Base-by-base conservation (phyloP, 2,113 vertebrate species). In the Hyla sarda region DNA sequence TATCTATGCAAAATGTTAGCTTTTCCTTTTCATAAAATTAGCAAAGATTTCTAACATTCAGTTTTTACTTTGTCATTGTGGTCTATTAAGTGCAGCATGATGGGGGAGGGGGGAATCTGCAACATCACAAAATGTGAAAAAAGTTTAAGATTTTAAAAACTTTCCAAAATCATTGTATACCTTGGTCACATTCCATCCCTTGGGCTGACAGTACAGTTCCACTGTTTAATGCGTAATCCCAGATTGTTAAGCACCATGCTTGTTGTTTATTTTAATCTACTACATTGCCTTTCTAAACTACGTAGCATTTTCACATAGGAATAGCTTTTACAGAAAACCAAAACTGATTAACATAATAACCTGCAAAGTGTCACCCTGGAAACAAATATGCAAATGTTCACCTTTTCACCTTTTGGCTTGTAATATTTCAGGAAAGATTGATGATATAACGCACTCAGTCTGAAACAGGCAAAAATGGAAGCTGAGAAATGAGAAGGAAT, bases 321-420 rank as follows among this genome's bases (percentile, higher is more conserved):
- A 69, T 28, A 69, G 21, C 10, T 77, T 21, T 5, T 7, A 14
- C n/a, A 76, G 25, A 19, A 32, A 78, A 54, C 28, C 50, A 78
- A 28, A 30, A 78, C 47, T 74, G 23, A 74, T 74, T 74, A 74
- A n/a, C 30, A 34, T 54, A 54, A 56, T 54, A 79, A 79, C 21
- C 19, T 79, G 52, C 76, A 58, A 58, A 48, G 21, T 7, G 32
- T n/a, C 28, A 58, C 21, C 8, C 19, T 25, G 13, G 23, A 12
- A 25, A 45, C 25, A 80, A 60, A 54, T 58, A 79, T 62, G 54
- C 25, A 80, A 80, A 60, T 80, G 17, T 60, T 25, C 77, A 56
- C 54, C 56, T 65, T 58, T 81, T 62, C 52, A 62, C 76, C 76
- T 56, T n/a, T 79, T 34, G 52, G 50, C 78, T 45, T 45, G 32